Base-by-base conservation (phyloP, 2,113 vertebrate species). In the Eonycteris spelaea region DNA sequence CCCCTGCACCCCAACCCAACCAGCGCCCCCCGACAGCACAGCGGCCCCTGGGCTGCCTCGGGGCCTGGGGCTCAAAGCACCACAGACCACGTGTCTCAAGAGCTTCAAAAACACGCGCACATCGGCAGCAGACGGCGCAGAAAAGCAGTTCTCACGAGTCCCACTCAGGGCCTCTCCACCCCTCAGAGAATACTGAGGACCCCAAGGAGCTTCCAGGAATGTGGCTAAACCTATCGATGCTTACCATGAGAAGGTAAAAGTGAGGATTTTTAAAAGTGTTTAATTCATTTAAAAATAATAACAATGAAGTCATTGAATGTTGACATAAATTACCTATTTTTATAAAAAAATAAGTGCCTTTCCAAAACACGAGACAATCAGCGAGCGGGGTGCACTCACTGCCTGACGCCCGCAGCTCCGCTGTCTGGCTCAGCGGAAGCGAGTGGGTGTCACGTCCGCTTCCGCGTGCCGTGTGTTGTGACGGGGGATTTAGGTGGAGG, bases 401-500 rank as follows among this genome's bases (percentile, higher is more conserved):
- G 24, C 22, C 22, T 85, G 71, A 14, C 40, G 4, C 35, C 35
- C 21, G 70, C 28, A 18, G n/a, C 30, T 43, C 12, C 7, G 33
- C 13, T 24, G 28, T 38, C 16, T 38, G 33, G 12, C 28, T 48
- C 13, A 0, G 33, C 5, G 33, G 48, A 6, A 11, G 40, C 28
- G 3, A 38, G 63, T 1, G 65, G 15, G 38, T 4, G 4, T 40
- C 92, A 33, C 40, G 7, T 7, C 24, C 13, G 92, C 67, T 51
- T 33, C 19, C 0, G 2, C 6, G 53, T 1, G 3, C 19, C 0
- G 2, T 6, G 53, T 1, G 3, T 14, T 40, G 65, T 48, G 92
- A 71, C 26, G 40, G 73, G 33, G 19, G 3, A 18, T 12, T 33
- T 2, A 10, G 45, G 83, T 8, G 26, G 59, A 40, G 68, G 40